Evolutionary conservation across 2,797 vertebrate genomes (phyloP).

Genomic region (Myotis myotis): DNA sequence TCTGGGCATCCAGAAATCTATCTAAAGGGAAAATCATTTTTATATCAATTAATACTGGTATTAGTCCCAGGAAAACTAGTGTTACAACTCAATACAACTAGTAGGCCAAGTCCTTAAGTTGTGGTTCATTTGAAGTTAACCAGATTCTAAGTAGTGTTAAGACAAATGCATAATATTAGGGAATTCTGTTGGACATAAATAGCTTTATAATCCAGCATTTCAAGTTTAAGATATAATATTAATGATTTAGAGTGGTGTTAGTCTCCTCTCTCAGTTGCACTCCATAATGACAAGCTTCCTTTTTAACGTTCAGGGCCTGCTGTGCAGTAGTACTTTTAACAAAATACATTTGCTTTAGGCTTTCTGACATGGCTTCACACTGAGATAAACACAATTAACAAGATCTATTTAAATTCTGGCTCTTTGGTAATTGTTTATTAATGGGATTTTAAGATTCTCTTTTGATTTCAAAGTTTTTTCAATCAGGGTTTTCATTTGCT

Average conservation of each 20-base stretch:
- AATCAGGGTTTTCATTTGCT: not conserved
- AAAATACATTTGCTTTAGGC: conserved; percentile 83
- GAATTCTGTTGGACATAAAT: conserved; percentile 55
- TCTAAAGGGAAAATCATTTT: not conserved
- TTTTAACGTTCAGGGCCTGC: conserved; percentile 78
- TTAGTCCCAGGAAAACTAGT: not conserved
- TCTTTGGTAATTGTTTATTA: conserved; percentile 81
- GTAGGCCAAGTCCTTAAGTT: not conserved
- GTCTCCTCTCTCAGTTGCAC: conserved; percentile 73
- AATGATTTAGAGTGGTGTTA: conserved; percentile 78
- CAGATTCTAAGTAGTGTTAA: not conserved
- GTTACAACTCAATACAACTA: not conserved
- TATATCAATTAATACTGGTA: not conserved
- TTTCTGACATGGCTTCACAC: conserved; percentile 83
- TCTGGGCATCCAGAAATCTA: not conserved
- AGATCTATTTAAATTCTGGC: conserved; percentile 78
- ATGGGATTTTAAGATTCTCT: conserved; percentile 75
- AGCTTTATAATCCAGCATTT: conserved; percentile 64
- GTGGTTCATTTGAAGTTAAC: conserved; percentile 8
- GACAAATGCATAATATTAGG: conserved; percentile 38
- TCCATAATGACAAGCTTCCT: conserved; percentile 77
- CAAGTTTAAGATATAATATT: conserved; percentile 67
- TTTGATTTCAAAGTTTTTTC: conserved; percentile 64
- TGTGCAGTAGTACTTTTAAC: conserved; percentile 80
- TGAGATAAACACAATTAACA: conserved; percentile 85